Conservation (phyloP, 2,113 vertebrate genomes). For the Drymodes brunneopygia region DNA sequence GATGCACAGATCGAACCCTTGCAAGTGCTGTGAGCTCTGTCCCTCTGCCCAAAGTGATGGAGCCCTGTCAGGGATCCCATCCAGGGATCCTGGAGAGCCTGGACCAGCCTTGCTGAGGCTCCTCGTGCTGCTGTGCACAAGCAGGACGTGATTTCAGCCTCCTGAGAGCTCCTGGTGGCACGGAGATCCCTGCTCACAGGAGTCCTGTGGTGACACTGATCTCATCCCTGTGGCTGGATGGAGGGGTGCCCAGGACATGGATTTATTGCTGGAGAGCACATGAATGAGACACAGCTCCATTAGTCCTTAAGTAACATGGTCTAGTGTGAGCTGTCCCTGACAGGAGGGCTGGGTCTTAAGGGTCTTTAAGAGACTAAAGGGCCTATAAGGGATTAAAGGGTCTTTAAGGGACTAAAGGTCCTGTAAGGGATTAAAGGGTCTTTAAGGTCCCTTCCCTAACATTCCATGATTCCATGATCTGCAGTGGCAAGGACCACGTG, state of each 20-base stretch:
- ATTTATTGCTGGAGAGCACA: rapidly evolving
- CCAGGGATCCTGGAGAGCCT: not conserved
- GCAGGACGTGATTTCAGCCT: too few species aligned
- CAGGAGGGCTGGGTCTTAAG: not conserved
- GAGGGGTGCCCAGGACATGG: not conserved
- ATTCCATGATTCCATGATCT: not conserved
- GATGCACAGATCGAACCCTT: not conserved
- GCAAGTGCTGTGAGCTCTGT: not conserved
- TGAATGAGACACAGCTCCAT: too few species aligned
- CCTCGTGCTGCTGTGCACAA: too few species aligned
- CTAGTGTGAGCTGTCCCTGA: not conserved
- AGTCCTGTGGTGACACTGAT: rapidly evolving
- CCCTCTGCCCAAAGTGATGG: rapidly evolving
- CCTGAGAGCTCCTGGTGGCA: too few species aligned
- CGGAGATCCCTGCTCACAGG: not conserved
- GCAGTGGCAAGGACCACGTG: too few species aligned
- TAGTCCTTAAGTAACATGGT: rapidly evolving
- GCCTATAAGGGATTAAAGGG: not conserved
- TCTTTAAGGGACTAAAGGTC: not conserved
- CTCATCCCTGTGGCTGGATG: rapidly evolving
- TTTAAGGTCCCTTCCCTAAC: too few species aligned
- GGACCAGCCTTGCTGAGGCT: not conserved
- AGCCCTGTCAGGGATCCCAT: rapidly evolving
- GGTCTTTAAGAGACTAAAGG: not conserved
- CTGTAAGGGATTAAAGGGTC: too few species aligned